Conservation (phyloP, 1,140 invertebrate species). For the Armadillidium nasatum region DNA sequence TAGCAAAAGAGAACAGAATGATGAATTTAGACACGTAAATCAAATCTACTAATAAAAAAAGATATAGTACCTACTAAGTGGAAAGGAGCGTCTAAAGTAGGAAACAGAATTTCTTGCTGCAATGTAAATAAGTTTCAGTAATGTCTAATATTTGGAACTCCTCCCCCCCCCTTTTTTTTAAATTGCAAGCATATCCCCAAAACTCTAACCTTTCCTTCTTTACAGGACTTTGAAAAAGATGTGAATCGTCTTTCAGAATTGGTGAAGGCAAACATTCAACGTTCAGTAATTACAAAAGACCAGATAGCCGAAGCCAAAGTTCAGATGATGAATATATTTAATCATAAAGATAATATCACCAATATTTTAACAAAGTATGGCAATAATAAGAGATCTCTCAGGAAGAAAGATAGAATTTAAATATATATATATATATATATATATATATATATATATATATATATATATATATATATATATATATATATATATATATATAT, state of each 20-base stretch:
- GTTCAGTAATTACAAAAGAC: slow-evolving; percentile 86
- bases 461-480: slow-evolving; percentile 14
- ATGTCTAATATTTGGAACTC: too few relatives aligned
- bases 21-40: too few relatives aligned
- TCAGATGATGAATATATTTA: slow-evolving; percentile 82
- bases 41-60: too few relatives aligned
- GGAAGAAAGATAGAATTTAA: slow-evolving; percentile 57
- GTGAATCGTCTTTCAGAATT: slow-evolving; percentile 69
- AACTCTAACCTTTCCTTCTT: too few relatives aligned
- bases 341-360: slow-evolving; percentile 79
- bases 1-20: too few relatives aligned
- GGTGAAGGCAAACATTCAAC: slow-evolving; percentile 85
- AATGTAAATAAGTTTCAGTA: too few relatives aligned
- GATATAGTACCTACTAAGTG: too few relatives aligned
- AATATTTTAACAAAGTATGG: slow-evolving; percentile 79
- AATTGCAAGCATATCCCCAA: too few relatives aligned
- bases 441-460: slow-evolving; percentile 22
- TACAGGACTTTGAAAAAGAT: slow-evolving; percentile 57
- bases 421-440: slow-evolving; percentile 10
- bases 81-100: too few relatives aligned
- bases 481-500: slow-evolving; percentile 20
- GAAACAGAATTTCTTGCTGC: too few relatives aligned
- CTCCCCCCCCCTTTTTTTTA: too few relatives aligned
- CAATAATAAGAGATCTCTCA: slow-evolving; percentile 80
- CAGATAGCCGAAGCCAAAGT: slow-evolving; percentile 80